Base-by-base conservation (phyloP, 2,888 invertebrate species). In the Zeuzera pyrina region DNA sequence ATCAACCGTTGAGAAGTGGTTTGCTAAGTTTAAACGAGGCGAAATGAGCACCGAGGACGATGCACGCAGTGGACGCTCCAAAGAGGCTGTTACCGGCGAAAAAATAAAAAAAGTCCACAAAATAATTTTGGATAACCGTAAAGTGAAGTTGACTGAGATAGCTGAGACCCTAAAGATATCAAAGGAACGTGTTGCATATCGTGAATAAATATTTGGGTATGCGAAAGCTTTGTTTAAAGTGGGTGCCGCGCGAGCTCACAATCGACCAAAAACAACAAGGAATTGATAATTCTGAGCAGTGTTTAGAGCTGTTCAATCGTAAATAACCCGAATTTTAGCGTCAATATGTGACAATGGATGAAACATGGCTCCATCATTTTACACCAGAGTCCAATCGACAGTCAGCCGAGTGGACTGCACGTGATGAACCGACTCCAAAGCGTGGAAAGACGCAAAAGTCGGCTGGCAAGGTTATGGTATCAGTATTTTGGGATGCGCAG, bases 111-210 rank as follows among this genome's bases (percentile, higher is more conserved):
- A 33, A 33, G 29, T 29, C 15, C 25, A 33, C 23, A 23, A 23
- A 23, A 6, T 23, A 23, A 23, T 23, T 23, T 23, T 23, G 23
- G 23, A 23, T 6, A n/a, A 23, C 23, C 23, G 31, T 23, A 36
- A 28, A 33, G 31, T 31, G 30, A 30, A 33, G 33, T 34, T 35
- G 34, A 29, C 21, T 27, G 31, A 36, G 33, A 23, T 29, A 36
- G 33, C 30, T 33, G 36, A 31, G 27, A 12, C 12, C 13, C 11
- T 33, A 22, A 33, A 33, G 23, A 33, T 33, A 33, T 33, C 33
- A 15, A 23, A 28, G 13, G 28, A 21, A 16, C 8, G 33, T 33
- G 33, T 28, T 19, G 13, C 28, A 22, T 21, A 8, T 16, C 7
- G 16, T 5, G 16, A 4, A 16, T 19, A 8, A 19, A 19, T n/a